Base-by-base conservation (phyloP, 2,888 invertebrate genomes). In the Aphidius colemani region DNA sequence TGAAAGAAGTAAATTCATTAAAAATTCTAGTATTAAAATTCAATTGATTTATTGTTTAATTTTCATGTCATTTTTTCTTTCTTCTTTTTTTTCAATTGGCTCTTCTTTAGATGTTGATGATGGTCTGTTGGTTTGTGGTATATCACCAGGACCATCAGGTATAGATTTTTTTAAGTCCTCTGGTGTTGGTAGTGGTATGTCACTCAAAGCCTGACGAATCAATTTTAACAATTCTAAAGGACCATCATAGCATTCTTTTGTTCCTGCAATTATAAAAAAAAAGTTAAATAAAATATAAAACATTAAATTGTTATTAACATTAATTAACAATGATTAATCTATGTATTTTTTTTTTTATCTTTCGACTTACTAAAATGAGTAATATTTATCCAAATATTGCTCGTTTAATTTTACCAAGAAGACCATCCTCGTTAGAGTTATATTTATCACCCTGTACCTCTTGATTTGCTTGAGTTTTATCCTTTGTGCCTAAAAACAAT, bases 181-280 rank as follows among this genome's bases (percentile, higher is more conserved):
- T 13, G 30, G 51, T 11, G 45, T 44, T 53, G 11, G 56, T 30
- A 30, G 30, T 53, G 55, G 61, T 39, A 44, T 85, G 70, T 85
- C 84, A 73, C 82, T 84, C 65, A 90, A 79, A 18, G 87, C 89
- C 76, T 85, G 84, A 71, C 86, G 86, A 66, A 90, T 85, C 7
- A 88, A 86, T 68, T 89, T 85, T 70, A 90, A 85, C 71, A 89
- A 74, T 66, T 87, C 83, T 53, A 86, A 82, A 7, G 88, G 86
- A 71, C 87, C 88, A 44, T 84, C 82, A 74, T 87, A 84, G 69
- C 87, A 86, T 70, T 86, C 80, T 83, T 89, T 90, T 72, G 86
- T 87, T 81, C 90, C 90, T 90, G 84, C 68, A 83, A 83, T 53
- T 40, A 10, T 1, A 43, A 44, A n/a, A n/a, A n/a, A n/a, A n/a